Evolutionary conservation across 2,888 invertebrate genomes (phyloP), one percentile per base, ranked within the genome.

Genomic region (Eulithis prunata): DNA sequence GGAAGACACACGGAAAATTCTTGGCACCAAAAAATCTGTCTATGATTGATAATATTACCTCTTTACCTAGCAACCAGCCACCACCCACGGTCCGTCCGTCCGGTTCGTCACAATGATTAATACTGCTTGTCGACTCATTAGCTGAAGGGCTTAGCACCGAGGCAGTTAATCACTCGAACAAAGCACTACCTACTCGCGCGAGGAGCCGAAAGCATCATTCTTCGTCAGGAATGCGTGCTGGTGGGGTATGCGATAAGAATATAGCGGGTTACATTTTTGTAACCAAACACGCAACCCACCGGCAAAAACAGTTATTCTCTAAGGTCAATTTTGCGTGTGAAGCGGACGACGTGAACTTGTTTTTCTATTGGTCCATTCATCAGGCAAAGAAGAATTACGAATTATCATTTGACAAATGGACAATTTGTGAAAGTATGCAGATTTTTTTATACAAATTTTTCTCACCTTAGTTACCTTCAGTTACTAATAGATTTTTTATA

Each of bases 161-260:
- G 86, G 86, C 86, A 93, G 91, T 92, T 92, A 92, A 92, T 92
- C 92, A 92, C 90, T 85, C 90, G 90, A 90, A 92, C 92, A 92
- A 91, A 90, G 91, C 89, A 87, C 90, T 91, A 87, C 90, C 90
- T 91, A 91, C 90, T 90, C 89, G 88, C 87, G 81, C 83, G 85
- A 86, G 84, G 86, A 89, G 88, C 88, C 89, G 90, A 91, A 91
- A 91, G 90, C 91, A 91, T 93, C 92, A 91, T 91, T 93, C 93
- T 92, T 92, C 91, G 90, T 92, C 93, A 92, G 88, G 91, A 91
- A 92, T 90, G 90, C 84, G 84, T 79, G 79, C 65, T 76, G 71
- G 71, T 70, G 84, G 85, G 72, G 65, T 74, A 78, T 78, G 80
- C 68, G 71, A 69, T 49, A 66, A 80, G 79, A 63, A 68, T 57